phyloP scores from a whole-genome alignment of 1,140 invertebrate species.

The Samia ricini region DNA sequence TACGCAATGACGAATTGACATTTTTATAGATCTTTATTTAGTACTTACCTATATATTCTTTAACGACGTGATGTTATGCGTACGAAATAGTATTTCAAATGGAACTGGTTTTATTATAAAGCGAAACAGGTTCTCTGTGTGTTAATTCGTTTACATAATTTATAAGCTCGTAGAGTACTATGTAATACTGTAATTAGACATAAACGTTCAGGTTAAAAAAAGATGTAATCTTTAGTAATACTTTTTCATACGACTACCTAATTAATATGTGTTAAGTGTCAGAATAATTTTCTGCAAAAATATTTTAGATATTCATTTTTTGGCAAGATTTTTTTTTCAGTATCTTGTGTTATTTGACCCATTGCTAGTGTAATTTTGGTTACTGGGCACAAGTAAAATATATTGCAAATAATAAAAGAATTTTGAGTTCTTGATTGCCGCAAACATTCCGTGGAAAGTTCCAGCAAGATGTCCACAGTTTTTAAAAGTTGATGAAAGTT shows the following conservation, averaged over 20 bases:
- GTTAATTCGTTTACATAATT: slow-evolving; percentile 1
- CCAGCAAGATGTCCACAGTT: too few relatives aligned
- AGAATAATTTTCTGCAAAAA: neutral
- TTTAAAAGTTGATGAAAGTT: too few relatives aligned
- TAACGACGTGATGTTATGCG: neutral
- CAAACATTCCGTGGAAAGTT: too few relatives aligned
- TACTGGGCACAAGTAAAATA: too few relatives aligned
- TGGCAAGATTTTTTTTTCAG: too few relatives aligned
- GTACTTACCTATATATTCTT: neutral
- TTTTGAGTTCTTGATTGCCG: too few relatives aligned
- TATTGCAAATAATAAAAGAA: too few relatives aligned
- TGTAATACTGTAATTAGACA: neutral
- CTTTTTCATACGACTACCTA: neutral
- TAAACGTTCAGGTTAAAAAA: neutral
- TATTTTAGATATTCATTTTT: neutral
- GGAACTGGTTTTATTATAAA: neutral
- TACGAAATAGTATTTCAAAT: slow-evolving; percentile 1
- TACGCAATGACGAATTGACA: neutral
- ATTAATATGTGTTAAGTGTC: neutral
- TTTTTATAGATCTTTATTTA: neutral
- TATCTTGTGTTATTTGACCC: too few relatives aligned
- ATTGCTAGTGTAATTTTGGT: too few relatives aligned
- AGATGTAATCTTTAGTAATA: neutral
- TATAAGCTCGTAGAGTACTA: neutral
- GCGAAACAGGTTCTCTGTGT: neutral